phyloP scores from a whole-genome alignment of 1,140 invertebrate genomes.

The Brachionus koreanus region DNA sequence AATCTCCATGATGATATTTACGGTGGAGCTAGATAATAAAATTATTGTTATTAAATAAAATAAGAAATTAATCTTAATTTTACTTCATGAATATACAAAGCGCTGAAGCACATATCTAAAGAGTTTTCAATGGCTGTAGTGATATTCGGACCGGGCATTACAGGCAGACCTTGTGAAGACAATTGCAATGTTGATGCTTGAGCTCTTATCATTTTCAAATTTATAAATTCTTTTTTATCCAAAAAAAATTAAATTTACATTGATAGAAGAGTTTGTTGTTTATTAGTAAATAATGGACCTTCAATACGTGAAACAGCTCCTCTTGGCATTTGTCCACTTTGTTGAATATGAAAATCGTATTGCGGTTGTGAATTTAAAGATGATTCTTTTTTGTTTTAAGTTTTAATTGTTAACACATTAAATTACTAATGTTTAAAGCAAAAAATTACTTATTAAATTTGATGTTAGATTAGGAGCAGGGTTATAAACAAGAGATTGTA shows the following conservation, averaged over 20 bases:
- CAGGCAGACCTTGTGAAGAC: slow-evolving; percentile 11
- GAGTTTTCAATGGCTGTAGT: background rate
- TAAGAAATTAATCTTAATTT: background rate
- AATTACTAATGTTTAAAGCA: background rate
- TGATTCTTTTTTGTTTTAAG: background rate
- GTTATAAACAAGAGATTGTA: slow-evolving; percentile 21
- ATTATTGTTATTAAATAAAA: background rate
- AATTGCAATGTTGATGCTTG: slow-evolving; percentile 20
- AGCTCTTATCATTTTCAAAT: background rate
- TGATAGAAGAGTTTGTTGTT: slow-evolving; percentile 21
- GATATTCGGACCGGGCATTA: background rate
- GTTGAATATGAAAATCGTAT: background rate
- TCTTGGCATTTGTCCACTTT: slow-evolving; percentile 12
- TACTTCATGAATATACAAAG: slow-evolving; percentile 43
- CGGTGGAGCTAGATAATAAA: background rate
- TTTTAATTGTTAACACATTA: background rate
- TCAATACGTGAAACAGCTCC: slow-evolving; percentile 40
- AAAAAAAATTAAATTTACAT: slow-evolving; percentile 22
- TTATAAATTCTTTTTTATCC: background rate
- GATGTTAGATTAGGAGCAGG: background rate
- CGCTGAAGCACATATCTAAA: slow-evolving; percentile 30
- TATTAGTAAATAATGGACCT: slow-evolving; percentile 40
- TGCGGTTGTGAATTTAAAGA: background rate
- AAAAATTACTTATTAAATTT: slow-evolving; percentile 34
- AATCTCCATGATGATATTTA: slow-evolving; percentile 44